Percentiles rank a stretch among this genome's conserved stretches.
Conservation (phyloP, 2,797 vertebrate species). For the Apogon talboti region DNA sequence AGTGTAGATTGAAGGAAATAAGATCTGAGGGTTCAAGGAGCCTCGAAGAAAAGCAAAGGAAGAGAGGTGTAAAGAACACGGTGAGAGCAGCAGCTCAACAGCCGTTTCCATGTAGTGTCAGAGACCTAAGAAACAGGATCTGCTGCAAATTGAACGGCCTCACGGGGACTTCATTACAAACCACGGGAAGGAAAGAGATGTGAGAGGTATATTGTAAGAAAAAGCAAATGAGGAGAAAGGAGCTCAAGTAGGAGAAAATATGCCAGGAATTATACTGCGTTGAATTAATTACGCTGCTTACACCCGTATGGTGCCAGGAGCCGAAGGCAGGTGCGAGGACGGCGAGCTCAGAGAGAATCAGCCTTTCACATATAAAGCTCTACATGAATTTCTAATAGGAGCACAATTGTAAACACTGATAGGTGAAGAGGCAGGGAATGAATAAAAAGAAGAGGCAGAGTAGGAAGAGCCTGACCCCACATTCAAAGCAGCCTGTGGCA, state of each 20-base stretch:
- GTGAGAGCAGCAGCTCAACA: constrained; percentile 17
- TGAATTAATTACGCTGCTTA: constrained; percentile 51
- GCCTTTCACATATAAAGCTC: constrained; percentile 20
- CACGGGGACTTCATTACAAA: constrained; percentile 45
- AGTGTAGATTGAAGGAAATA: constrained; percentile 25
- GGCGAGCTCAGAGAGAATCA: constrained; percentile 18
- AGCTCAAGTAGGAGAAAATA: constrained; percentile 43
- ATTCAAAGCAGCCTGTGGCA: constrained; percentile 20
- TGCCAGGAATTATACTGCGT: constrained; percentile 28
- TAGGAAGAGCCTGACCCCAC: constrained; percentile 7
- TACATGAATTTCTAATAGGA: constrained; percentile 41
- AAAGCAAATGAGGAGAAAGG: constrained; percentile 10
- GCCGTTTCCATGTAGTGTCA: constrained; percentile 25
- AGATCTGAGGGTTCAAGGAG: constrained; percentile 32
- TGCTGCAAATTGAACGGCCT: constrained; percentile 45
- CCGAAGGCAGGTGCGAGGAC: constrained; percentile 43
- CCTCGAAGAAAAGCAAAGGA: constrained; percentile 3
- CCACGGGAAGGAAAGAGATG: not conserved
- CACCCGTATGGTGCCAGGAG: constrained; percentile 16
- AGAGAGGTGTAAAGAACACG: constrained; percentile 15
- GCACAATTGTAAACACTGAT: constrained; percentile 16
- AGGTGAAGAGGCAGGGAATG: constrained; percentile 5
- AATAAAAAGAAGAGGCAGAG: constrained; percentile 12
- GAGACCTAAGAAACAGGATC: constrained; percentile 29
- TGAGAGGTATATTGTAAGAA: constrained; percentile 20